Evolutionary conservation across 2,797 vertebrate genomes (phyloP).

Genomic region (Danio kyathit): DNA sequence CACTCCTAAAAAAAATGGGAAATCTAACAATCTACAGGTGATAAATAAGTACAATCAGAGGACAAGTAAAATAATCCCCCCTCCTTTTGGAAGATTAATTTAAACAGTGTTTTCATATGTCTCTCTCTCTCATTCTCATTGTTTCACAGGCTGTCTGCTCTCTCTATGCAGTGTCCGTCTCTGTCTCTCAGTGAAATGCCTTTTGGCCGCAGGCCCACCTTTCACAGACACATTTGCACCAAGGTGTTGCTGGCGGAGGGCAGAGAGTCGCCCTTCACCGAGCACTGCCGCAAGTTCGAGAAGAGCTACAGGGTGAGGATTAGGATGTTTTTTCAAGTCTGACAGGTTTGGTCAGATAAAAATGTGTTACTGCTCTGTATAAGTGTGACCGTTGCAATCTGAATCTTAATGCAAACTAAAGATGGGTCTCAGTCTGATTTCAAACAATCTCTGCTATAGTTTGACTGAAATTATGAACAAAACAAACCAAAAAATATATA

Average conservation of each 20-base stretch:
- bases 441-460: too few relatives aligned
- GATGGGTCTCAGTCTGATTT: too few relatives aligned
- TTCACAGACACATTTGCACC: conserved; percentile 90
- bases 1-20: not conserved
- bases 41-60: not conserved
- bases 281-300: conserved; percentile 91
- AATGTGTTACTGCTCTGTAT: too few relatives aligned
- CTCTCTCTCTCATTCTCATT: not conserved
- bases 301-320: conserved; percentile 85
- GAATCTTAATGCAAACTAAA: too few relatives aligned
- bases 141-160: conserved; percentile 74
- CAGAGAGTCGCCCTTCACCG: conserved; percentile 83
- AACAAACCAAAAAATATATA: too few relatives aligned
- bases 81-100: not conserved
- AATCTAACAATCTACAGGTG: not conserved
- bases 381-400: too few relatives aligned
- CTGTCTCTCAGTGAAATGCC: conserved; percentile 82
- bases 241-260: conserved; percentile 91
- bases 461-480: too few relatives aligned
- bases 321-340: not conserved
- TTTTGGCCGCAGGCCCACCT: conserved; percentile 81
- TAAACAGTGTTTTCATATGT: not conserved
- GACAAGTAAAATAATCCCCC: not conserved
- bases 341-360: not conserved
- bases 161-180: conserved; percentile 78